Conservation (phyloP, 2,888 invertebrate genomes). For the Mamestra brassicae region DNA sequence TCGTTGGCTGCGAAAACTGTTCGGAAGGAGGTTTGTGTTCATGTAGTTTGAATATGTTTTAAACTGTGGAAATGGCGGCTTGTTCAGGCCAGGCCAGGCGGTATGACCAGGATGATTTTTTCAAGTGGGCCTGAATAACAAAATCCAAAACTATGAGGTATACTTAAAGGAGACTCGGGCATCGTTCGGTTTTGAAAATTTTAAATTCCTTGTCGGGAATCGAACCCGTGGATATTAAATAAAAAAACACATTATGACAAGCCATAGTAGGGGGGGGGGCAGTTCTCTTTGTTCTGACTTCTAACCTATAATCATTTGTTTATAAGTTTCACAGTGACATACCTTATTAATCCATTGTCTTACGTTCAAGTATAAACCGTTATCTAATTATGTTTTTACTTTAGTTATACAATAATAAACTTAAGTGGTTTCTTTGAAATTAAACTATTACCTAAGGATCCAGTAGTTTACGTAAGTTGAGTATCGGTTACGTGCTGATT, state of each 20-base stretch:
- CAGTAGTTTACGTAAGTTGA: conserved; percentile 21
- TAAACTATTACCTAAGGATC: neutral
- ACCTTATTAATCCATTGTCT: neutral
- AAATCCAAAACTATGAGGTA: no score
- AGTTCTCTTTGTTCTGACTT: conserved; percentile 8
- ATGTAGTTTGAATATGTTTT: neutral
- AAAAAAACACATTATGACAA: no score
- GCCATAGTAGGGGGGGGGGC: no score
- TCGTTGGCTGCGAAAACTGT: neutral
- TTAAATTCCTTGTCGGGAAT: no score
- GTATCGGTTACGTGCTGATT: conserved; percentile 36
- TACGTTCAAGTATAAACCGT: neutral
- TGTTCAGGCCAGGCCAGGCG: no score
- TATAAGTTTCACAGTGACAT: neutral
- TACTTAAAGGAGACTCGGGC: no score
- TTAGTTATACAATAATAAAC: neutral
- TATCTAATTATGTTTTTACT: no score
- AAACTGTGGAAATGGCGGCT: neutral
- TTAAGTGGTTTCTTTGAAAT: neutral
- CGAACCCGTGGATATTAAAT: no score
- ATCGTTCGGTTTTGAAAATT: no score
- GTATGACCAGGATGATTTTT: no score
- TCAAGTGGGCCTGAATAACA: no score
- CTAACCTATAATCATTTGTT: neutral
- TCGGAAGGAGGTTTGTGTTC: neutral